Evolutionary conservation across 2,113 vertebrate species (phyloP).

Genomic region (Cyprinus carpio): DNA sequence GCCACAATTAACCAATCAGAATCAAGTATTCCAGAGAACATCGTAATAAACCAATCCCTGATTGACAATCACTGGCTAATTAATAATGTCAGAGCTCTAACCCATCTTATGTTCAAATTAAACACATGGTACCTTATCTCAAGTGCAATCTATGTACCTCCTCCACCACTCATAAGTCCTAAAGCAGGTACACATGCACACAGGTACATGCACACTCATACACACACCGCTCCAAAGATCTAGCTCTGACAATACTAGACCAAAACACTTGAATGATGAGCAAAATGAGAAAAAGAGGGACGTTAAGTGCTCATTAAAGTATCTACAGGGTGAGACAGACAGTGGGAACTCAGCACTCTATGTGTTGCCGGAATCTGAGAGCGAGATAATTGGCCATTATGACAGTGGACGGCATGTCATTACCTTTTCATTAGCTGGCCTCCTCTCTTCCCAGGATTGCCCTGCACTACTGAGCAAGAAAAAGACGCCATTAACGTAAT

Average conservation of each 20-base stretch:
- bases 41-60: neutral
- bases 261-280: slow-evolving; percentile 29
- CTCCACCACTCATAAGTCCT: neutral
- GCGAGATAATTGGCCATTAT: slow-evolving; percentile 61
- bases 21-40: neutral
- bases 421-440: slow-evolving; percentile 62
- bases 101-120: slow-evolving; percentile 15
- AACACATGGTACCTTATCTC: neutral
- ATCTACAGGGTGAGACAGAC: slow-evolving; percentile 34
- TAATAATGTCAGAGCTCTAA: slow-evolving; percentile 8
- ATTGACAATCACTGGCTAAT: neutral
- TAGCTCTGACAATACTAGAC: neutral
- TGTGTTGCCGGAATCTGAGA: slow-evolving; percentile 38
- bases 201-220: neutral
- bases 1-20: neutral
- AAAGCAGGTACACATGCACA: neutral
- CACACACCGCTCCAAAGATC: neutral
- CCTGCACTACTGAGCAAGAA: slow-evolving; percentile 13
- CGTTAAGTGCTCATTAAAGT: slow-evolving; percentile 46
- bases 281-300: slow-evolving; percentile 31
- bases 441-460: slow-evolving; percentile 40
- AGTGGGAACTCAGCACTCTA: slow-evolving; percentile 42
- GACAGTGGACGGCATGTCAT: slow-evolving; percentile 56
- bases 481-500: slow-evolving; percentile 58
- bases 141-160: slow-evolving; percentile 1